phyloP scores from a whole-genome alignment of 2,888 invertebrate genomes.

The Flexamia atlantica region DNA sequence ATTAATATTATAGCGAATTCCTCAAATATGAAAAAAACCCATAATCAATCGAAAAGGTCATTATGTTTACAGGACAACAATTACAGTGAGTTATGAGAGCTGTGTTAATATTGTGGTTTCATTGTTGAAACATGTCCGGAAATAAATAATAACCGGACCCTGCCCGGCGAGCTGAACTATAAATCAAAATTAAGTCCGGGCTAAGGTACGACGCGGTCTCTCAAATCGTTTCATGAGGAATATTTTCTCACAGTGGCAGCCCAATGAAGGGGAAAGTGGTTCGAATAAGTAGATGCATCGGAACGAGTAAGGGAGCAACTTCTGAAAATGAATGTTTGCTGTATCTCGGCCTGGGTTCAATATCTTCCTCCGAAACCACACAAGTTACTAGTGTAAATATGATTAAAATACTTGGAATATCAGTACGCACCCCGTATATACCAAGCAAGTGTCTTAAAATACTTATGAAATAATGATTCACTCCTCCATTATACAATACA shows the following conservation, averaged over 20 bases:
- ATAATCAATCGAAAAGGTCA: not conserved
- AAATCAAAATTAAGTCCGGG: constrained; percentile 33
- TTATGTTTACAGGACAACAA: not conserved
- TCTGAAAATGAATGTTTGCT: constrained; percentile 22
- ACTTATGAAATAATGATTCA: no score
- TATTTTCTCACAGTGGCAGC: constrained; percentile 34
- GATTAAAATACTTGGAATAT: no score
- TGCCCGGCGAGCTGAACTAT: not conserved
- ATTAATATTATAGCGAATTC: no score
- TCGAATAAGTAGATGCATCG: constrained; percentile 18
- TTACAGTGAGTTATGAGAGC: not conserved
- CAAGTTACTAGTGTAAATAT: no score
- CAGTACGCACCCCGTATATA: no score
- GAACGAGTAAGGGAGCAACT: not conserved
- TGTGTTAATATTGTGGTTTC: not conserved
- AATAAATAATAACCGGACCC: constrained; percentile 2
- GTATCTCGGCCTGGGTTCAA: no score
- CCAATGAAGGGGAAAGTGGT: constrained; percentile 28
- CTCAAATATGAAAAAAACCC: no score
- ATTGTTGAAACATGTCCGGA: not conserved
- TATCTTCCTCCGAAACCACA: no score
- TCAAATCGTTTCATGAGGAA: constrained; percentile 18
- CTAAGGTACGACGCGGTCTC: not conserved
- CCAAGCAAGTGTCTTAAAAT: no score
- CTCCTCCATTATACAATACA: no score